A percentile compares a stretch with the other conserved stretches of the same genome.
phyloP scores from a whole-genome alignment of 2,113 vertebrate species.

The Dipodomys ordii region DNA sequence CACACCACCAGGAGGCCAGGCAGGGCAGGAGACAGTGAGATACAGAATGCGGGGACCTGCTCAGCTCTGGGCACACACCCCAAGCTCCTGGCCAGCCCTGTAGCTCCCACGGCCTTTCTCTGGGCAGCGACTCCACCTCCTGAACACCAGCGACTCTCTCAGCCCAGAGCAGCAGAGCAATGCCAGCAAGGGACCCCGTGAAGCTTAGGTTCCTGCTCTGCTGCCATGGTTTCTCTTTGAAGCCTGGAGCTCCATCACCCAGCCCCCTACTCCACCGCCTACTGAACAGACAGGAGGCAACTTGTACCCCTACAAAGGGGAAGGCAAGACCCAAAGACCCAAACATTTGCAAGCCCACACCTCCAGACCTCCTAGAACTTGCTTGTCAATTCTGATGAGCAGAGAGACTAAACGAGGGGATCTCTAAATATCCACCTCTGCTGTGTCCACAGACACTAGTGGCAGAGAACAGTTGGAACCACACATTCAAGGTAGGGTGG shows the following conservation, averaged over 20 bases:
- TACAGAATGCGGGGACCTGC: not conserved
- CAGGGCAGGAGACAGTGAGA: constrained; percentile 62
- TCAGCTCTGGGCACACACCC: not conserved
- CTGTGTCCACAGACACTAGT: not conserved
- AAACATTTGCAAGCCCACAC: not conserved
- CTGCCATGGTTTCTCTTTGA: not conserved
- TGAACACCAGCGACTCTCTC: rapidly evolving
- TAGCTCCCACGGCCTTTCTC: constrained; percentile 26
- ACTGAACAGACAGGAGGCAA: not conserved
- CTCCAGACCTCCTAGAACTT: not conserved
- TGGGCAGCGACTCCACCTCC: not conserved
- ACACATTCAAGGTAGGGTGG: too few species aligned
- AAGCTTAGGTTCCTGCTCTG: not conserved
- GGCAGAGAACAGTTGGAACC: rapidly evolving
- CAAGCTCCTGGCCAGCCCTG: not conserved
- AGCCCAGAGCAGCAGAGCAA: not conserved
- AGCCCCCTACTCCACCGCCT: not conserved
- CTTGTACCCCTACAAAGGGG: rapidly evolving
- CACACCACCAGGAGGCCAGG: constrained; percentile 57
- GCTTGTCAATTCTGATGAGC: not conserved
- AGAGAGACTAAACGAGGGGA: not conserved
- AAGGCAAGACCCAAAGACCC: not conserved
- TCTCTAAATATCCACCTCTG: not conserved
- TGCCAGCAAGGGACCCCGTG: not conserved
- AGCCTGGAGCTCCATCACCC: not conserved